Conservation (phyloP, 2,797 vertebrate genomes). For the Chaenodraco wilsoni region DNA sequence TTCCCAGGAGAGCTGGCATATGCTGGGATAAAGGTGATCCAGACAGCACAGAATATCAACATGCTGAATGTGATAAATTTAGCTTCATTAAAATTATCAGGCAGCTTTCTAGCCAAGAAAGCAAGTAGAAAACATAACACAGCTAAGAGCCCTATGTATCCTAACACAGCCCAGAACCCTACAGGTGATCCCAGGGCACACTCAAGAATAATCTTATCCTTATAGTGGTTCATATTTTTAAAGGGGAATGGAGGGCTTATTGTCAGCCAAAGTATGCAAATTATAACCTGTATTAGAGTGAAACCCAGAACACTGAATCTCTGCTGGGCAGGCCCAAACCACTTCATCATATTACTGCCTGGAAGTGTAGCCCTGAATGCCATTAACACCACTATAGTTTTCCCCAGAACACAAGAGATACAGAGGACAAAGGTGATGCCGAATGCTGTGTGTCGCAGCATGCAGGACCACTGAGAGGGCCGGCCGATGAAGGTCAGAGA, state of each 20-base stretch:
- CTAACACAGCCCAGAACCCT: slow-evolving; percentile 76
- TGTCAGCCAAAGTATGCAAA: slow-evolving; percentile 74
- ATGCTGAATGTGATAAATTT: slow-evolving; percentile 81
- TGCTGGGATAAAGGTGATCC: slow-evolving; percentile 78
- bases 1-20: slow-evolving; percentile 81
- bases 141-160: slow-evolving; percentile 74
- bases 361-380: slow-evolving; percentile 76
- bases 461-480: slow-evolving; percentile 80
- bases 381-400: slow-evolving; percentile 77
- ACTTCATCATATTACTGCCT: slow-evolving; percentile 75
- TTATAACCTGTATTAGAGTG: slow-evolving; percentile 73
- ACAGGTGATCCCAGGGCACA: slow-evolving; percentile 71
- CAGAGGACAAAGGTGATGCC: slow-evolving; percentile 79
- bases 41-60: slow-evolving; percentile 81
- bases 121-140: slow-evolving; percentile 70
- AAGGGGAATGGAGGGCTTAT: slow-evolving; percentile 69
- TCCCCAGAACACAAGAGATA: slow-evolving; percentile 76
- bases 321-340: slow-evolving; percentile 77
- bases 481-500: slow-evolving; percentile 77
- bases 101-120: slow-evolving; percentile 74
- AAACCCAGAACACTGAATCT: slow-evolving; percentile 72
- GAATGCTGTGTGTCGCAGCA: slow-evolving; percentile 78
- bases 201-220: slow-evolving; percentile 74
- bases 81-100: slow-evolving; percentile 77
- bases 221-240: slow-evolving; percentile 60